Evolutionary conservation across 2,113 vertebrate species (phyloP), one percentile per base, ranked within the genome.

Genomic region (Falco punctatus): DNA sequence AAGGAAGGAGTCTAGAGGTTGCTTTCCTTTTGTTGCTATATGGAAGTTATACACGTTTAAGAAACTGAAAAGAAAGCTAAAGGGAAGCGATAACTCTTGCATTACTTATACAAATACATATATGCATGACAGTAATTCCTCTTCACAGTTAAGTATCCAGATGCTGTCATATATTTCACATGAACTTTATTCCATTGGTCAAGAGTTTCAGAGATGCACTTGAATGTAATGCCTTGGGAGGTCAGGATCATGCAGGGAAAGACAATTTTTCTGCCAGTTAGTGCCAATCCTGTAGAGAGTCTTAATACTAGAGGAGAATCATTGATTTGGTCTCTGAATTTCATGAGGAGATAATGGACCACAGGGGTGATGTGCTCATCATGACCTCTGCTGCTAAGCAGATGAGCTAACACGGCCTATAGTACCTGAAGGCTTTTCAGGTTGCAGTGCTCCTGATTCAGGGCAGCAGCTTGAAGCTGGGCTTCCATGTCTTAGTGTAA

Each of bases 241-340:
- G 95, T 94, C 90, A 92, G 85, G 57, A 91, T 89, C 96, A 92
- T 91, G 96, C 88, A 91, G 88, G 4, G 92, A 94, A 94, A 96
- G 86, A 93, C 52, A 71, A 92, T 92, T 96, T 95, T 96, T 93
- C 88, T 93, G 83, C 59, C 85, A 88, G 94, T 88, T 92, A 95
- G 42, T 81, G 79, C 49, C 77, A 92, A 49, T 89, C 55, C 72
- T 86, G 30, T 75, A 79, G 73, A 95, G 82, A 88, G 33, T 81
- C 61, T 91, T 86, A 90, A 93, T 84, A 95, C 80, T 84, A 61
- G 86, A 92, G 65, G 52, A 95, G 92, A 96, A 97, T 96, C 52
- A 48, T 92, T 96, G 82, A 96, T 95, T 95, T 89, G 14, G 44
- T 71, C 61, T 96, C 83, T 95, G 94, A 96, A 96, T 97, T 96